Evolutionary conservation across 2,113 vertebrate species (phyloP).

Genomic region (Balaenoptera acutorostrata): DNA sequence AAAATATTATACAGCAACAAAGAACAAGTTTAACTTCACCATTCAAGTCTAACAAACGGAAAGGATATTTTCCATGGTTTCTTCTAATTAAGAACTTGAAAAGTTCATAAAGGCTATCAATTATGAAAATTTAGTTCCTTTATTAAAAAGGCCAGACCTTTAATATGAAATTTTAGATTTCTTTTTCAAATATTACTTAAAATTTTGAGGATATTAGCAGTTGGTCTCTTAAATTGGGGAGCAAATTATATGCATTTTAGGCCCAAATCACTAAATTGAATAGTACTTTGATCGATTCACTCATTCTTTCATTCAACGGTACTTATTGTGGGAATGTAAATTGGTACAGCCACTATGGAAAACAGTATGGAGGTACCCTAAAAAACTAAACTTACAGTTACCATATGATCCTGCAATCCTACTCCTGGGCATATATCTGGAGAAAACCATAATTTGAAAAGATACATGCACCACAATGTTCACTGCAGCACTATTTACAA

Average conservation of each 20-base stretch:
- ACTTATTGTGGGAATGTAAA: not conserved
- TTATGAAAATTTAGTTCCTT: not conserved
- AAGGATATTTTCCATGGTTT: not conserved
- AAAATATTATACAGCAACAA: not conserved
- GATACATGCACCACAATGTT: not conserved
- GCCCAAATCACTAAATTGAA: not conserved
- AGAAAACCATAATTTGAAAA: not conserved
- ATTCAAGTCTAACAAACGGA: not conserved
- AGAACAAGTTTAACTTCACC: not conserved
- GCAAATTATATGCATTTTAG: not conserved
- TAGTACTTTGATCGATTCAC: not conserved
- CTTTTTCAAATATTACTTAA: not conserved
- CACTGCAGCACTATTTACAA: not conserved
- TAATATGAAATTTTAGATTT: not conserved
- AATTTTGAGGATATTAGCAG: not conserved
- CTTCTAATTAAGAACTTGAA: not conserved
- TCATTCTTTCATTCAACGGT: not conserved
- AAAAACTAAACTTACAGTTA: not conserved
- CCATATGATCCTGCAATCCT: not conserved
- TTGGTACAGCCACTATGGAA: not conserved
- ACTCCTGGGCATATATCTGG: not conserved
- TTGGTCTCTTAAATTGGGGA: not conserved
- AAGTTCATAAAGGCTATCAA: not conserved
- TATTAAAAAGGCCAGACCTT: not conserved
- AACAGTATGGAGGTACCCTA: not conserved